Conservation (phyloP, 2,113 vertebrate genomes). For the Strigops habroptila region DNA sequence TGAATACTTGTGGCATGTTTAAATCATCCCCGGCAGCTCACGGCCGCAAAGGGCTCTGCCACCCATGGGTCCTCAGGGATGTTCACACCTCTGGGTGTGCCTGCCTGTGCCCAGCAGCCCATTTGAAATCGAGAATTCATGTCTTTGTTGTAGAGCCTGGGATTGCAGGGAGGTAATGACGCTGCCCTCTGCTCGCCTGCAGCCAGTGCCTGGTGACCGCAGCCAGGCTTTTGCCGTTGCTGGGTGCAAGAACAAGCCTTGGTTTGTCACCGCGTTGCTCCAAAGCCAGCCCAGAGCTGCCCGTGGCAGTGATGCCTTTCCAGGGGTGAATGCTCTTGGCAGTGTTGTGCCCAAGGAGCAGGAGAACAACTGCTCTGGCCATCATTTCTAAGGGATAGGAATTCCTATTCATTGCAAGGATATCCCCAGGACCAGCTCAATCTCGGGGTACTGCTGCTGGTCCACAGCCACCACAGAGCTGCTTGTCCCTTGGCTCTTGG, state of each 20-base stretch:
- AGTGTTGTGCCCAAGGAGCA: neutral
- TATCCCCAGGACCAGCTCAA: neutral
- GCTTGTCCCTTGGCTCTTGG: neutral
- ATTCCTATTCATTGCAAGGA: neutral
- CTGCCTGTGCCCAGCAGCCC: neutral
- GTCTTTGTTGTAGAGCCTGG: neutral
- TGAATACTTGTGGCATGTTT: neutral
- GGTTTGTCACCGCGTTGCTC: neutral
- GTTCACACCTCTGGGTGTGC: neutral
- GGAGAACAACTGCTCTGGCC: neutral
- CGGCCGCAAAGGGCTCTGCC: neutral
- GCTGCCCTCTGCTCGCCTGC: neutral
- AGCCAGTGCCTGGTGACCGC: neutral
- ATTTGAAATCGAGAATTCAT: neutral
- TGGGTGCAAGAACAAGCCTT: neutral
- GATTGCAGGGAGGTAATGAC: neutral
- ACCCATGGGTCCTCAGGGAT: accelerated
- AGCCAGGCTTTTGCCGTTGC: neutral
- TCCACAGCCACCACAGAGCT: neutral
- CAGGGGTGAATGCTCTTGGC: neutral
- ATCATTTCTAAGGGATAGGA: neutral
- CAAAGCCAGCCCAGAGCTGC: neutral
- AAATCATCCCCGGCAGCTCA: neutral
- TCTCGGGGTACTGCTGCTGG: neutral
- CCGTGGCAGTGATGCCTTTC: accelerated